Conservation (phyloP, 2,113 vertebrate species). For the Oophaga pumilio region DNA sequence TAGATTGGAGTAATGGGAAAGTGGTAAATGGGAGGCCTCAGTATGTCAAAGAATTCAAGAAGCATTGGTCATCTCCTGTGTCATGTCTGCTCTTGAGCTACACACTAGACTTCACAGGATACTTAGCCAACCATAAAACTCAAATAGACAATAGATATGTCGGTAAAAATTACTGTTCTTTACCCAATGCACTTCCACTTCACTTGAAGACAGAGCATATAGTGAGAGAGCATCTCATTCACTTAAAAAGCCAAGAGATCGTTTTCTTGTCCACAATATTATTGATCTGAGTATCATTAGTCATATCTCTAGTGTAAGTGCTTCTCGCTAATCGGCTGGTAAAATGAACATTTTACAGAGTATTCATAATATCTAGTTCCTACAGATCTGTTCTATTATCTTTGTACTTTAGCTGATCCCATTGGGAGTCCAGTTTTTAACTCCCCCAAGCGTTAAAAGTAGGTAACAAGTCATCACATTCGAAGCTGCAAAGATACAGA, state of each 20-base stretch:
- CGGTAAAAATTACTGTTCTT: not conserved
- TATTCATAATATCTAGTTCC: constrained; percentile 29
- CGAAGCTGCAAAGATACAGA: constrained; percentile 63
- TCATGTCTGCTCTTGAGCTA: not conserved
- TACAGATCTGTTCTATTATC: constrained; percentile 35
- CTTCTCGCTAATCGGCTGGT: constrained; percentile 19
- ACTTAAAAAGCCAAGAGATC: not conserved
- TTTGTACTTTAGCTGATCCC: constrained; percentile 59
- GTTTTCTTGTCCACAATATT: constrained; percentile 25
- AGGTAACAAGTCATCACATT: constrained; percentile 66
- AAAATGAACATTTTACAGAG: constrained; percentile 40
- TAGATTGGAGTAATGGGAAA: no score
- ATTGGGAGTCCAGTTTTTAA: constrained; percentile 63
- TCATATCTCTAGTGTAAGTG: constrained; percentile 34
- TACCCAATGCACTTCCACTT: constrained; percentile 19
- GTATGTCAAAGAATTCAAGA: not conserved
- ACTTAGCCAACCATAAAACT: not conserved
- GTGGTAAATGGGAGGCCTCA: no score
- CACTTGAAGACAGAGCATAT: not conserved
- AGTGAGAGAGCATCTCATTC: constrained; percentile 2
- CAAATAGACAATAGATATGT: not conserved
- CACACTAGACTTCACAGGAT: not conserved
- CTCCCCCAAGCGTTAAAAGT: constrained; percentile 70
- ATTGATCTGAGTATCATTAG: constrained; percentile 48
- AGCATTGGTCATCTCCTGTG: not conserved